These are phyloP conservation scores for Pipistrellus kuhlii DNA, from an alignment of 2,797 vertebrate species.

Conservation along the genomic window DNA sequence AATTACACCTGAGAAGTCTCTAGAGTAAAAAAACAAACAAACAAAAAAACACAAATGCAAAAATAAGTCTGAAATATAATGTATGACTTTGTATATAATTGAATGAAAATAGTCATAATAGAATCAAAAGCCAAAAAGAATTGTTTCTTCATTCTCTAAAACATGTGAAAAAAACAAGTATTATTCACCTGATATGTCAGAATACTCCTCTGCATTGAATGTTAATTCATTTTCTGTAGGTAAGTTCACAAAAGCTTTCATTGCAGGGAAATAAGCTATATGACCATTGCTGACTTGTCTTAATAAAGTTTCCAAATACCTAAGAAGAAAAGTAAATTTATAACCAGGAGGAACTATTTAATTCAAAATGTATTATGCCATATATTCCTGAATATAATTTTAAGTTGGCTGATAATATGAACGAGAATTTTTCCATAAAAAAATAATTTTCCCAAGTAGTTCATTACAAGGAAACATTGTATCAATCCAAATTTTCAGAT, in stretches of 20 bases:
- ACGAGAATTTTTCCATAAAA: slow-evolving; percentile 22
- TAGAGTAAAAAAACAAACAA: slow-evolving; percentile 36
- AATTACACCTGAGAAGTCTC: slow-evolving; percentile 53
- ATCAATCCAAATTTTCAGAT: slow-evolving; percentile 56
- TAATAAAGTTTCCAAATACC: slow-evolving; percentile 99
- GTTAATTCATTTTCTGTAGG: slow-evolving; percentile 99
- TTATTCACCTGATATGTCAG: slow-evolving; percentile 96
- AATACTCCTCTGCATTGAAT: slow-evolving; percentile 99
- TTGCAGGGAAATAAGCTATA: slow-evolving; percentile 99
- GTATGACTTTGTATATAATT: neutral
- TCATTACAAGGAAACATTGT: slow-evolving; percentile 47
- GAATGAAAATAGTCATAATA: slow-evolving; percentile 17
- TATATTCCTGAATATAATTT: slow-evolving; percentile 14
- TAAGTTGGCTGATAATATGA: slow-evolving; percentile 33
- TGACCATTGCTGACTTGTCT: slow-evolving; percentile 99
- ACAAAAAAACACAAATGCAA: neutral
- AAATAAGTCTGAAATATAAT: slow-evolving; percentile 40
- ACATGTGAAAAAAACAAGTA: neutral
- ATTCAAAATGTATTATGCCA: slow-evolving; percentile 52
- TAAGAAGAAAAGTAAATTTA: slow-evolving; percentile 81
- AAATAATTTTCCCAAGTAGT: neutral
- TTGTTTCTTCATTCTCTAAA: slow-evolving; percentile 42
- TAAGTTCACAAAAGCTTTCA: slow-evolving; percentile 99
- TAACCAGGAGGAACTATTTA: slow-evolving; percentile 34
- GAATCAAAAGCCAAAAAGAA: slow-evolving; percentile 48